phyloP scores from a whole-genome alignment of 35 echinoderm and acorn worm genomes.

The Eucidaris tribuloides region DNA sequence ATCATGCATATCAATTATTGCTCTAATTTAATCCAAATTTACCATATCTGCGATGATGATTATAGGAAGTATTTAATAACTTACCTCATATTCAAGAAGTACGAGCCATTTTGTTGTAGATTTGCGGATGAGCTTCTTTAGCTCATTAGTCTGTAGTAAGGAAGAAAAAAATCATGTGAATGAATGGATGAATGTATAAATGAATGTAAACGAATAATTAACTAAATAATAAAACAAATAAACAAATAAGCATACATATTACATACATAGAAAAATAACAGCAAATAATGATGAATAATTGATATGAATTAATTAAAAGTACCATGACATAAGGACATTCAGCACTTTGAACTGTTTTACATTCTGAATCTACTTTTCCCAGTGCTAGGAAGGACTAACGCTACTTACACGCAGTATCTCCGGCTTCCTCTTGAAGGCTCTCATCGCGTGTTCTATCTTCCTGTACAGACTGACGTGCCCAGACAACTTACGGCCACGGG shows the following conservation, averaged over 20 bases:
- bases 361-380: not conserved
- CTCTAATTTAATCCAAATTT: too few species aligned
- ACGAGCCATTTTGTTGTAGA: conserved; percentile 99
- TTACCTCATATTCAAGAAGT: conserved; percentile 95
- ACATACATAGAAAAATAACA: too few species aligned
- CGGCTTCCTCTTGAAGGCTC: conserved; percentile 92
- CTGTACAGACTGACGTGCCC: conserved; percentile 88
- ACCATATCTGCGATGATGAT: too few species aligned
- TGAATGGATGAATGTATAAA: not conserved
- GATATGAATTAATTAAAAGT: too few species aligned
- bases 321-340: too few species aligned
- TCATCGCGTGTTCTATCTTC: conserved; percentile 93
- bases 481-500: conserved; percentile 95
- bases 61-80: too few species aligned
- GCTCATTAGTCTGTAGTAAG: conserved; percentile 69
- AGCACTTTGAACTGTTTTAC: not conserved
- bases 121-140: conserved; percentile 92
- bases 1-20: too few species aligned
- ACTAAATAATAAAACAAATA: too few species aligned
- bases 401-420: conserved; percentile 80
- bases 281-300: too few species aligned
- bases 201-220: too few species aligned
- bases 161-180: not conserved
- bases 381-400: too few species aligned
- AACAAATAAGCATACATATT: too few species aligned